Conservation (phyloP, 2,113 vertebrate species). For the Danio rerio region GRCz12tu NC_133180.1:71861001-71861500, state of each 20-base stretch:
- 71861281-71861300: slow-evolving; percentile 81
- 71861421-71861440: slow-evolving; percentile 82
- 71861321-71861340: slow-evolving; percentile 92
- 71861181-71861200: too few relatives aligned
- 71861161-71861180: background rate
- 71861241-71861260: slow-evolving; percentile 6
- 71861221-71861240: background rate
- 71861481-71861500: background rate
- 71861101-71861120: slow-evolving; percentile 65
- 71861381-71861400: slow-evolving; percentile 99
- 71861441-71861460: slow-evolving; percentile 1
- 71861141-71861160: slow-evolving; percentile 83
- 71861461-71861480: too few relatives aligned
- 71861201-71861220: background rate
- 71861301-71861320: slow-evolving; percentile 92
- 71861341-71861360: slow-evolving; percentile 88
- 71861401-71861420: slow-evolving; percentile 98
- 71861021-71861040: slow-evolving; percentile 32
- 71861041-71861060: slow-evolving; percentile 35
- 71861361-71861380: slow-evolving; percentile 91
- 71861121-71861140: slow-evolving; percentile 58
- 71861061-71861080: slow-evolving; percentile 44
- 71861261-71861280: slow-evolving; percentile 15
- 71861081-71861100: slow-evolving; percentile 61
- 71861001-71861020: background rate